Base-by-base conservation (phyloP, 2,888 invertebrate genomes). In the Dioctria linearis region DNA sequence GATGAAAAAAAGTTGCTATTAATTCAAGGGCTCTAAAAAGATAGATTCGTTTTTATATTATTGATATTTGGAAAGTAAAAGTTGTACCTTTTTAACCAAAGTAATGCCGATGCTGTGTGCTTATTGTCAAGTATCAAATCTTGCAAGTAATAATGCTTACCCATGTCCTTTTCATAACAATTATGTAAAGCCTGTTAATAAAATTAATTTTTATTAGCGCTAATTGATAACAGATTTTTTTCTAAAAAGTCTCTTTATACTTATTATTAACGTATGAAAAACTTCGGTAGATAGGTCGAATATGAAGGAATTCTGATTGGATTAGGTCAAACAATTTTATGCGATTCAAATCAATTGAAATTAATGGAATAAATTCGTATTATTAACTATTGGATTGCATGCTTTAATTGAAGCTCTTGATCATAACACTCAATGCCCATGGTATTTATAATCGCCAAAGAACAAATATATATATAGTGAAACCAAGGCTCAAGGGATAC, bases 61-160 rank as follows among this genome's bases (percentile, higher is more conserved):
- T 3, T 3, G 2, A 2, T 37, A 46, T 46, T 46, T 46, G 8
- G 5, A 1, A 6, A 46, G 8, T 46, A 81, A 13, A 5, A 61
- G 25, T 25, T 25, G 25, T 88, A 94, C 94, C 94, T 93, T 88
- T 93, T 93, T 2, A 95, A 89, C 95, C 95, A 95, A 69, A 94
- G 88, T 79, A 95, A 88, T 76, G 94, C 92, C 85, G 93, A 93
- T 40, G 91, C 90, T 42, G 91, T 93, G 82, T 89, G 85, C 83
- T 91, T 90, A 87, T 94, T 94, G 80, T 89, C 87, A 78, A 92
- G 86, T 85, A 95, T 91, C 89, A 95, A 90, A 85, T 94, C 93
- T 83, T 95, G 92, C 81, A 95, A 87, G 86, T 92, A 93, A 61
- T 91, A 89, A 85, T 91, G 89, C 80, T 87, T 89, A 73, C 90